Conservation (phyloP, 2,797 vertebrate species). For the Coluber constrictor region DNA sequence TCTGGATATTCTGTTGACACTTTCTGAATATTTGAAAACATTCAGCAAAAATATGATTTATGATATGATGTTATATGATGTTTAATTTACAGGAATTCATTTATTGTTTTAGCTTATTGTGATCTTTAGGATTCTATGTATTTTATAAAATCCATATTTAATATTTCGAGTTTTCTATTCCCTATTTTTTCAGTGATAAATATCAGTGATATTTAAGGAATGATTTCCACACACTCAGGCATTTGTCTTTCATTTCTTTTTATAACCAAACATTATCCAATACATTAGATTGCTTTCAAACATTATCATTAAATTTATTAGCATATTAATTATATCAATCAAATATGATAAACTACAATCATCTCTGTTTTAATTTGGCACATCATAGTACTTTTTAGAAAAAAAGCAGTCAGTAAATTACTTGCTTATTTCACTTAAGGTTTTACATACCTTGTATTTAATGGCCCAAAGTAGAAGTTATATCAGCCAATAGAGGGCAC, state of each 20-base stretch:
- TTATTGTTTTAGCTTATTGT: conserved; percentile 73
- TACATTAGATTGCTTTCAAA: not conserved
- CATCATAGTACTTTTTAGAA: not conserved
- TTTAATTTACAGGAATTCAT: conserved; percentile 64
- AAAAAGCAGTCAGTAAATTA: not conserved
- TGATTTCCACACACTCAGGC: not conserved
- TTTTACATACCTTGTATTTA: conserved; percentile 2
- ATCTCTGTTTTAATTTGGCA: not conserved
- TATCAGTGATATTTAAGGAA: not conserved
- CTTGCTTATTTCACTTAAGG: not conserved
- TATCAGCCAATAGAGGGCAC: conserved; percentile 72
- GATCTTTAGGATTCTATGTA: conserved; percentile 57
- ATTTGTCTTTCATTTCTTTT: not conserved
- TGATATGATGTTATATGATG: no score
- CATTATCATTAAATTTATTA: accelerated
- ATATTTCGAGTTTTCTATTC: conserved; percentile 30
- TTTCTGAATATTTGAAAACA: conserved; percentile 42
- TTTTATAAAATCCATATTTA: conserved; percentile 13
- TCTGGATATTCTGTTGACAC: conserved; percentile 67
- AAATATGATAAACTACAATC: not conserved
- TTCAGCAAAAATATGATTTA: not conserved
- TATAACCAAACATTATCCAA: not conserved
- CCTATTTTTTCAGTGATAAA: not conserved
- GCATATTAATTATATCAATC: not conserved
- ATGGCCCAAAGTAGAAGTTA: not conserved